Conservation (phyloP, 2,888 invertebrate genomes). For the Clostera curtula region DNA sequence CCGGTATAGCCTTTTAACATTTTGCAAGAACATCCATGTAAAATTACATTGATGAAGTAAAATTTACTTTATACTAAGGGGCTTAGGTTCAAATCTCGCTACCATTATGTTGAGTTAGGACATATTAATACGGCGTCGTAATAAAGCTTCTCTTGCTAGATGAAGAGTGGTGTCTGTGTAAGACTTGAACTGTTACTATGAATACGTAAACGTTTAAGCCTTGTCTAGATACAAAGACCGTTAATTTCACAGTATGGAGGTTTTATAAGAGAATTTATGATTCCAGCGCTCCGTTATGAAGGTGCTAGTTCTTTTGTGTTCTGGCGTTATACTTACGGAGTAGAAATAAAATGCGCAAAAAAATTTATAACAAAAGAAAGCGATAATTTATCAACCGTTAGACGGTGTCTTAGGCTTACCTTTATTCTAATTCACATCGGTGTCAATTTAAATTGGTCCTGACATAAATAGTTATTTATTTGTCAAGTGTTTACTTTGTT, state of each 20-base stretch:
- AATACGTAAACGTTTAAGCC: slow-evolving; percentile 53
- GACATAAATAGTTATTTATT: too few relatives aligned
- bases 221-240: slow-evolving; percentile 33
- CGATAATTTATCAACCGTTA: too few relatives aligned
- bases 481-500: too few relatives aligned
- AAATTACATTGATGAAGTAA: slow-evolving; percentile 7
- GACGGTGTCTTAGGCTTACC: too few relatives aligned
- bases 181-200: slow-evolving; percentile 53
- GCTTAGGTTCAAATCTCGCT: slow-evolving; percentile 8
- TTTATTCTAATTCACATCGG: too few relatives aligned
- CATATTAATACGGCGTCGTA: slow-evolving; percentile 15
- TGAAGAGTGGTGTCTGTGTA: slow-evolving; percentile 52
- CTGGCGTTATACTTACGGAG: too few relatives aligned
- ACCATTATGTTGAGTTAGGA: slow-evolving; percentile 4
- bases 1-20: slow-evolving; percentile 41
- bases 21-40: slow-evolving; percentile 3
- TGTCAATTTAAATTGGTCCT: too few relatives aligned
- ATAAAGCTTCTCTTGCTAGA: slow-evolving; percentile 53
- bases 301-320: too few relatives aligned
- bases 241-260: slow-evolving; percentile 15
- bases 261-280: slow-evolving; percentile 10
- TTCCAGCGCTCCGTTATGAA: too few relatives aligned
- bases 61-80: slow-evolving; percentile 5
- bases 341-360: too few relatives aligned
- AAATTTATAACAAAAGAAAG: too few relatives aligned